phyloP scores from a whole-genome alignment of 1,140 invertebrate species.

The Heterodera carotae region DNA sequence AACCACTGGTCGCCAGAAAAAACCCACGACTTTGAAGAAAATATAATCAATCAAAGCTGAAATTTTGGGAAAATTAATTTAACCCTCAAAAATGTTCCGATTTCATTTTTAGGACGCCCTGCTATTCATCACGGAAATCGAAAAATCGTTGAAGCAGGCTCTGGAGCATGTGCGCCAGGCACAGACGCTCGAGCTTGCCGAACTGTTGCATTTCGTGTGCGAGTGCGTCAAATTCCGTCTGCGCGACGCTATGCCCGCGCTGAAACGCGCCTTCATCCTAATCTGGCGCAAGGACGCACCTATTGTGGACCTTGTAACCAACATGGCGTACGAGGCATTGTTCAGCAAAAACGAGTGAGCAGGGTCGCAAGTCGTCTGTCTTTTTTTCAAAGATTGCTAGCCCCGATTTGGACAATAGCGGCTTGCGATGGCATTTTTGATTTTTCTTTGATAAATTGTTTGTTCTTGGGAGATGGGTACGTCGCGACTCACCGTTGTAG shows the following conservation, averaged over 20 bases:
- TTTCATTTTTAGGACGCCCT: conserved; percentile 33
- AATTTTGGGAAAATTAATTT: background rate
- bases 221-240: conserved; percentile 39
- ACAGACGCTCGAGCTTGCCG: conserved; percentile 21
- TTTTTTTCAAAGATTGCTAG: too few species aligned
- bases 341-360: conserved; percentile 37
- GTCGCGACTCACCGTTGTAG: too few species aligned
- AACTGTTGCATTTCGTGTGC: conserved; percentile 43
- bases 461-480: background rate
- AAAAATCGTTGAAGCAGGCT: conserved; percentile 22
- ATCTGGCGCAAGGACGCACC: conserved; percentile 35
- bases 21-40: too few species aligned
- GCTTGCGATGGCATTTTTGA: too few species aligned
- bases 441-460: too few species aligned
- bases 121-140: conserved; percentile 38
- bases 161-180: conserved; percentile 17
- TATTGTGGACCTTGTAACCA: conserved; percentile 22
- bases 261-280: conserved; percentile 36
- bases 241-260: conserved; percentile 13
- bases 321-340: conserved; percentile 28
- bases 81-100: background rate
- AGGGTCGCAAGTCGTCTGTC: too few species aligned
- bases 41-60: too few species aligned
- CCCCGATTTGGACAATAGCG: too few species aligned
- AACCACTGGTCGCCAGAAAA: too few species aligned